phyloP scores from a whole-genome alignment of 2,888 invertebrate species.

The Nycteola revayana region DNA sequence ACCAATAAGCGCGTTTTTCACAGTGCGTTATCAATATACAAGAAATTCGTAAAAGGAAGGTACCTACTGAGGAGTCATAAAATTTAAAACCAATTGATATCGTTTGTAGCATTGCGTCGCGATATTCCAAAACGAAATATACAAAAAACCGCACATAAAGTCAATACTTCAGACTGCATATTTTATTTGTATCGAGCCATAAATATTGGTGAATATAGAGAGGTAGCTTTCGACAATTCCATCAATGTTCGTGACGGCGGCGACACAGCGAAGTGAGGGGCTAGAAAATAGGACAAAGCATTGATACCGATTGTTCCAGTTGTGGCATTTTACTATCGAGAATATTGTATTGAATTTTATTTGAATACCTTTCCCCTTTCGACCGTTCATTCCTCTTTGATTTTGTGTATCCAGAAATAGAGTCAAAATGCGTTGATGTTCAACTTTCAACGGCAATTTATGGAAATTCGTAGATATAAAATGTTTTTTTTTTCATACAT shows the following conservation, averaged over 20 bases:
- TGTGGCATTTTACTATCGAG: constrained; percentile 10
- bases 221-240: constrained; percentile 25
- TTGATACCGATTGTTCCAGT: constrained; percentile 28
- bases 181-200: constrained; percentile 22
- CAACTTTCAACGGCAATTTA: no score
- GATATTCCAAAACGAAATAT: no score
- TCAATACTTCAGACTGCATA: constrained; percentile 5
- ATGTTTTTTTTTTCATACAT: no score
- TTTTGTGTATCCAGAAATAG: not conserved
- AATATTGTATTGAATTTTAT: constrained; percentile 10
- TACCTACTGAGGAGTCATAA: no score
- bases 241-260: constrained; percentile 28
- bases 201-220: constrained; percentile 19
- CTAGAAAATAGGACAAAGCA: constrained; percentile 31
- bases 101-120: no score
- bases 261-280: constrained; percentile 13
- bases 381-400: not conserved
- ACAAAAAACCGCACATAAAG: no score
- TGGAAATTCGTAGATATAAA: no score
- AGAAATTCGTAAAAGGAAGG: no score
- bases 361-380: constrained; percentile 1
- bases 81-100: no score
- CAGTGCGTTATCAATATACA: no score
- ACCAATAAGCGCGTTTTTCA: no score
- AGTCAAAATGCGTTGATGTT: no score